phyloP scores from a whole-genome alignment of 2,113 vertebrate species.

The Phalacrocorax brasilianus region DNA sequence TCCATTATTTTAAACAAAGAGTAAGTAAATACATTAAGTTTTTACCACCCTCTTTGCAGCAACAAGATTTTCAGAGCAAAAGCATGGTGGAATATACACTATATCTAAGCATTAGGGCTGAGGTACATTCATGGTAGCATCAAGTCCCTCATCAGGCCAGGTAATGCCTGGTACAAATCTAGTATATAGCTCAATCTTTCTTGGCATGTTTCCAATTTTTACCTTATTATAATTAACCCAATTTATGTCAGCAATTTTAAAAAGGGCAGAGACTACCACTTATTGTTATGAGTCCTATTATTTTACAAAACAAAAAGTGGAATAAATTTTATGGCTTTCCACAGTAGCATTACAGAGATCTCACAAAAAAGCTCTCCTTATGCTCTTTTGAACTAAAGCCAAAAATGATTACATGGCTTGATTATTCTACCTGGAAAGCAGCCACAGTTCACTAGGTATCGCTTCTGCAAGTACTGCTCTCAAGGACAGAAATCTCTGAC shows the following conservation, averaged over 20 bases:
- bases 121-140: not conserved
- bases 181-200: not conserved
- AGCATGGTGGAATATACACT: rapidly evolving
- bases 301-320: not conserved
- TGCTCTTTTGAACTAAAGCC: not conserved
- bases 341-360: not conserved
- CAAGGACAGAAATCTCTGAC: not conserved
- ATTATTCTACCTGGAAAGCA: conserved; percentile 4
- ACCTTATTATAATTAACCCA: conserved; percentile 3
- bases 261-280: not conserved
- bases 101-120: not conserved
- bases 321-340: not conserved
- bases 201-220: not conserved
- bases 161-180: not conserved
- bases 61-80: not conserved
- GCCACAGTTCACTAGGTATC: not conserved
- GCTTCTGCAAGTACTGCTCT: not conserved
- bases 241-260: not conserved
- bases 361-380: not conserved
- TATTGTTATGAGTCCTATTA: not conserved
- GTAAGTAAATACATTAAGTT: not conserved
- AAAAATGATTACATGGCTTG: not conserved
- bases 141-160: not conserved
- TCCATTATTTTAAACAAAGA: not conserved
- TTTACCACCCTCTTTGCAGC: not conserved